Evolutionary conservation across 2,797 vertebrate genomes (phyloP), one percentile per base, ranked within the genome.

Genomic region (Oryzias dopingdopingensis): DNA sequence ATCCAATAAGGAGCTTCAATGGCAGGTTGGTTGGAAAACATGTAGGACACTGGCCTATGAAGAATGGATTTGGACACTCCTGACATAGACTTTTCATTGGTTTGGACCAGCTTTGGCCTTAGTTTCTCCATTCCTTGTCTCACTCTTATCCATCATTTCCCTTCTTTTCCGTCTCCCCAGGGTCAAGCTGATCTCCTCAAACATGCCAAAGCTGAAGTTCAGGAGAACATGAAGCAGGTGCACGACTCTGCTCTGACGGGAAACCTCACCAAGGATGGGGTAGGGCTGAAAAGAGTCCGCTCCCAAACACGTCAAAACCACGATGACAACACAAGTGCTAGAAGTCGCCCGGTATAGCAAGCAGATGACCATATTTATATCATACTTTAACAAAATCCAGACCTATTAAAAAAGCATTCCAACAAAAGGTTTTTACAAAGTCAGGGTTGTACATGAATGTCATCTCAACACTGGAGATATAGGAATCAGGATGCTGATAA

Each of bases 211-310:
- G 93, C 92, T 0, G 95, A 98, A 83, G 94, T 95, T 32, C 76
- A 91, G 88, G 95, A 97, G 73, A 95, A 96, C 85, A 91, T 96
- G 89, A 96, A 97, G 79, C 96, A 98, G 88, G 94, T 98, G 76
- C 94, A 94, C 54, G 93, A 93, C 26, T 93, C 95, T 6, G 94
- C 95, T 49, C 70, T 96, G 70, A 93, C 96, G 0, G 94, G 94
- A 68, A 93, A 94, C 81, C 93, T 98, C 73, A 90, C 90, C 82
- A 95, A 93, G 49, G 87, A 92, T 55, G 87, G 89, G 32, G 76
- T 10, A 0, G 90, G 72, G 14, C 81, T 91, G 59, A 70, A 82
- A 3, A 12, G 90, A 14, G 88, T 92, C 7, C 81, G 73, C 37
- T 83, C 80, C n/a, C 77, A 83, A 51, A 75, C 77, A 1, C 78